These are phyloP conservation scores for Cladorhizidae sp. DNA, from an alignment of 37 sponge, comb jelly and placozoan genomes.

Conservation along the genomic window DNA sequence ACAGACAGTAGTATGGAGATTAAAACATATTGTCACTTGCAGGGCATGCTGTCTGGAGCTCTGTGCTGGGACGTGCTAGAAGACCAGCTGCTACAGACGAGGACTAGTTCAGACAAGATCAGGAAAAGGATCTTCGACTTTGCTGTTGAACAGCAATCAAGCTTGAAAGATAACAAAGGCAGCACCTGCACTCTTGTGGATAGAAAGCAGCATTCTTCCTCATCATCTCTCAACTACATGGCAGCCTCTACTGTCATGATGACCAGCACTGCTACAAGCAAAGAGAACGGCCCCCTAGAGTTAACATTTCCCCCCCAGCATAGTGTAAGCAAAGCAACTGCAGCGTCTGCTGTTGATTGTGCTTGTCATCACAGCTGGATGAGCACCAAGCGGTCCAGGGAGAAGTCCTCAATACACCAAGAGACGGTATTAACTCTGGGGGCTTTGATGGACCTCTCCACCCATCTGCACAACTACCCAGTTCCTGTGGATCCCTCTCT, in stretches of 20 bases:
- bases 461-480: slow-evolving; percentile 64
- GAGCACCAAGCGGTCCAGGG: not conserved
- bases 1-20: not conserved
- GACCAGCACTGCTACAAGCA: not conserved
- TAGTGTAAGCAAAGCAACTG: not conserved
- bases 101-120: slow-evolving; percentile 20
- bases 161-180: not conserved
- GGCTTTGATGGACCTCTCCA: slow-evolving; percentile 54
- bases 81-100: slow-evolving; percentile 47
- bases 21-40: slow-evolving; percentile 2
- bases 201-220: not conserved
- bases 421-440: slow-evolving; percentile 41
- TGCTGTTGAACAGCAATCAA: not conserved
- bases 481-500: slow-evolving; percentile 33
- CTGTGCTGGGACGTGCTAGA: slow-evolving; percentile 72
- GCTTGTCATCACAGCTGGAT: slow-evolving; percentile 3
- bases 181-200: too few species aligned
- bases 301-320: not conserved
- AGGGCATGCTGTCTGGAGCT: slow-evolving; percentile 63
- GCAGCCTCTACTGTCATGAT: too few species aligned
- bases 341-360: not conserved
- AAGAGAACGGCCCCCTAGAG: not conserved
- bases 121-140: slow-evolving; percentile 7
- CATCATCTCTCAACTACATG: not conserved
- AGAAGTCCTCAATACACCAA: not conserved